Base-by-base conservation (phyloP, 2,888 invertebrate genomes). In the Ecliptopera silaceata region DNA sequence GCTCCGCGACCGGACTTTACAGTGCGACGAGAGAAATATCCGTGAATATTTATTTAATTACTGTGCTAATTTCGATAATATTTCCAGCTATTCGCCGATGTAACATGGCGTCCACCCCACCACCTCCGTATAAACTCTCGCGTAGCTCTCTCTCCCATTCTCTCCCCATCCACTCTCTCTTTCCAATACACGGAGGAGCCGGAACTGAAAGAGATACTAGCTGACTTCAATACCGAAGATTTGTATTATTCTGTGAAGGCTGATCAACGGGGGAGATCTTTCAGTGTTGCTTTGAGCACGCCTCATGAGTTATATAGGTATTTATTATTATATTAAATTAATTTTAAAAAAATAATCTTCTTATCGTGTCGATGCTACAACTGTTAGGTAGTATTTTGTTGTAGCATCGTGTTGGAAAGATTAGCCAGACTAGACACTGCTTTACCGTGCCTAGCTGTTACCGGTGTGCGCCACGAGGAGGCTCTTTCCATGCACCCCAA, bases 91-190 rank as follows among this genome's bases (percentile, higher is more conserved):
- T 88, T 84, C 69, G 86, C 88, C 0, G 88, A 91, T 63, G 85
- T 76, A 10, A 82, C 84, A 1, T 93, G 93, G 93, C 86, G 92
- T 0, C 84, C 86, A 0, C 75, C 88, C 4, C 82, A 84, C 3
- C 82, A 87, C 68, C 70, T 93, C 0, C 87, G 91, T 17, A 85
- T 91, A 49, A 90, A 87, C 61, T 86, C 81, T 0, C 85, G 86
- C 13, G 84, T 83, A 2, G 85, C 90, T 0, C 65, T 92, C 0
- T 64, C 69, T 1, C 86, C 88, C 0, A 84, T 85, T 0, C 71
- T 91, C 0, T 64, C 84, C 0, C 84, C 88, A 0, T 75, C 86
- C 0, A 79, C 82, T 20, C 63, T 86, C 0, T 69, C 76, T 2
- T 58, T 90, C 0, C 62, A 75, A 1, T 86, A 80, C 73, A 77